These are phyloP conservation scores for Camptogramma bilineatum DNA, from an alignment of 2,888 invertebrate species.

Conservation along the genomic window DNA sequence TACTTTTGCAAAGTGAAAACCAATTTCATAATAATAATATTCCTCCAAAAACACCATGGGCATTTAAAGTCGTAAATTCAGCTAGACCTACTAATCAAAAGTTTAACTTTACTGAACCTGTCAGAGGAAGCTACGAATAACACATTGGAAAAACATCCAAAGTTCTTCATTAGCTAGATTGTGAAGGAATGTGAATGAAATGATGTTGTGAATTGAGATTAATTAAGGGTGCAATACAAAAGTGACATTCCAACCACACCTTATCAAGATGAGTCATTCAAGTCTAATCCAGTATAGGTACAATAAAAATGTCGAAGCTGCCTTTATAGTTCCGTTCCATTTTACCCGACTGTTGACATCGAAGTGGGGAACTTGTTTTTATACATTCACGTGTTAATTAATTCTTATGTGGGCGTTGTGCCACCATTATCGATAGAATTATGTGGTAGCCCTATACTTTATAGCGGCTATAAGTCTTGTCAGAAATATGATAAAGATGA, in stretches of 20 bases:
- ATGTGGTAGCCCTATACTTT: constrained; percentile 80
- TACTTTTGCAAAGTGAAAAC: too few species aligned
- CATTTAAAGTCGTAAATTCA: too few species aligned
- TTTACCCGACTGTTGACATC: constrained; percentile 74
- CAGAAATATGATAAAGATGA: constrained; percentile 70
- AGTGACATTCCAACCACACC: constrained; percentile 61
- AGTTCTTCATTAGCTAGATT: constrained; percentile 7
- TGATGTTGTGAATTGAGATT: constrained; percentile 36
- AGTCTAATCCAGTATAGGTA: constrained; percentile 64
- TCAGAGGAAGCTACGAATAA: background rate
- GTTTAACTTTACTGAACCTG: background rate
- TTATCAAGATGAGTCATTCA: constrained; percentile 71
- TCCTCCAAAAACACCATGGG: too few species aligned
- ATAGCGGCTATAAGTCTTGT: constrained; percentile 70
- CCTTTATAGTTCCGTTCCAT: constrained; percentile 75
- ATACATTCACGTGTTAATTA: constrained; percentile 80
- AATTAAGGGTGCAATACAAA: constrained; percentile 48
- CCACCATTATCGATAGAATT: constrained; percentile 78
- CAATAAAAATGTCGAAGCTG: constrained; percentile 71
- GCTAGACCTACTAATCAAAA: background rate
- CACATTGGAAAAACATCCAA: background rate
- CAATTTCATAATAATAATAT: background rate
- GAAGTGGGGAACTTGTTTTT: constrained; percentile 73
- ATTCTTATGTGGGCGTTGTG: constrained; percentile 79
- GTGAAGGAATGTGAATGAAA: constrained; percentile 24